Evolutionary conservation across 2,888 invertebrate genomes (phyloP), one percentile per base, ranked within the genome.

Genomic region (Drosophila ustulata): DNA sequence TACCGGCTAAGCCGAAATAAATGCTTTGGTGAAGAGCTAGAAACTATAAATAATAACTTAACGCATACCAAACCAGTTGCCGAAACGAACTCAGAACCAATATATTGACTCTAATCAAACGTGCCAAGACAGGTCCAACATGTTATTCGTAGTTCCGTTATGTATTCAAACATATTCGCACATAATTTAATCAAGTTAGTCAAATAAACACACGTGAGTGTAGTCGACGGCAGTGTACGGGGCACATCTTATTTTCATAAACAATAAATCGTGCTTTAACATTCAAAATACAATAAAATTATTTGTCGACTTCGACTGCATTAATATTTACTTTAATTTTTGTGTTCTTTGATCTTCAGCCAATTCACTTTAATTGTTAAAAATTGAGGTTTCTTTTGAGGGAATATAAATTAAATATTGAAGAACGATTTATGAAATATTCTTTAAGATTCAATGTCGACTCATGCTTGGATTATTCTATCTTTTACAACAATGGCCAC

Each of bases 61-160:
- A 37, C 9, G 37, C 37, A 37, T 18, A 18, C 18, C 18, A 18
- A 41, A 41, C 39, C 39, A 41, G 39, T 41, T 41, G 26, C 28
- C 46, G 7, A 28, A 7, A 4, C 7, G n/a, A 47, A 11, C 28
- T 13, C n/a, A 28, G 26, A 28, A n/a, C 11, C 6, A 49, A 5
- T 30, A 11, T 4, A 30, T 49, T 49, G 39, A 6, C 39, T 41
- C 13, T 41, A 41, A 41, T 41, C 39, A 41, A 41, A 41, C 39
- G 39, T 7, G 13, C 5, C 13, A 41, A 41, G 18, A 49, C 32
- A 32, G 49, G 32, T 18, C 6, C 49, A 49, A 49, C 11, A 9
- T 32, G 32, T 30, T 30, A 7, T 46, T 28, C 11, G 26, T 3
- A n/a, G 3, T n/a, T 46, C n/a, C n/a, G 46, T 46, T 13, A 4